phyloP scores from a whole-genome alignment of 1,140 invertebrate species.

The Zaprionus gabonicus region DNA sequence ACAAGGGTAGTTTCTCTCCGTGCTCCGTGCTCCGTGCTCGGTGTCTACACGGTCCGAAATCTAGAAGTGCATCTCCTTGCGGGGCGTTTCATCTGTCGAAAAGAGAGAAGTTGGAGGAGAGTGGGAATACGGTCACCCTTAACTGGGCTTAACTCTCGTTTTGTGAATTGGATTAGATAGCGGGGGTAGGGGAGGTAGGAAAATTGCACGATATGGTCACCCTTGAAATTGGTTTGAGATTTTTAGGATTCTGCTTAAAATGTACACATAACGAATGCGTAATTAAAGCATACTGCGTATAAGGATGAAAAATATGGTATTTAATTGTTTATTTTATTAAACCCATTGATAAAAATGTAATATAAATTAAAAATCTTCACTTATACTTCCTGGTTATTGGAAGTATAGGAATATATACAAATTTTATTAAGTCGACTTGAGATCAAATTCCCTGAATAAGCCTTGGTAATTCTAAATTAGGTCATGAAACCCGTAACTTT shows the following conservation, averaged over 20 bases:
- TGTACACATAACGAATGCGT: neutral
- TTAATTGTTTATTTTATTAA: too few relatives aligned
- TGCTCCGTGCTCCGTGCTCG: conserved; percentile 22
- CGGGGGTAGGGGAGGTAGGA: neutral
- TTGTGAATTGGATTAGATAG: conserved; percentile 7
- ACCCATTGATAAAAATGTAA: too few relatives aligned
- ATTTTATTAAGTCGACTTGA: too few relatives aligned
- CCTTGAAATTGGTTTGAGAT: conserved; percentile 19
- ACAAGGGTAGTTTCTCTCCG: conserved; percentile 72
- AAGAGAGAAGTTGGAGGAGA: neutral
- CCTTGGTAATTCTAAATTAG: too few relatives aligned
- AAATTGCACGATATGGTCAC: conserved; percentile 1
- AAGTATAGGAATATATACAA: accelerated
- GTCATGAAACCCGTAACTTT: too few relatives aligned
- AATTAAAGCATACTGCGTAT: neutral
- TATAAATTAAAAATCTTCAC: too few relatives aligned
- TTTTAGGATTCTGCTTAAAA: neutral
- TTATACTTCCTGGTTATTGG: too few relatives aligned
- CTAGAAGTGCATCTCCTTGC: conserved; percentile 52
- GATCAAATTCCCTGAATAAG: too few relatives aligned
- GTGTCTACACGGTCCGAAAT: conserved; percentile 63
- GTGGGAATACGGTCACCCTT: neutral
- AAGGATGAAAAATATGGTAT: too few relatives aligned
- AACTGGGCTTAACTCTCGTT: neutral
- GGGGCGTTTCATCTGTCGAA: conserved; percentile 36